Conservation (phyloP, 2,888 invertebrate genomes). For the Agrypnus murinus region DNA sequence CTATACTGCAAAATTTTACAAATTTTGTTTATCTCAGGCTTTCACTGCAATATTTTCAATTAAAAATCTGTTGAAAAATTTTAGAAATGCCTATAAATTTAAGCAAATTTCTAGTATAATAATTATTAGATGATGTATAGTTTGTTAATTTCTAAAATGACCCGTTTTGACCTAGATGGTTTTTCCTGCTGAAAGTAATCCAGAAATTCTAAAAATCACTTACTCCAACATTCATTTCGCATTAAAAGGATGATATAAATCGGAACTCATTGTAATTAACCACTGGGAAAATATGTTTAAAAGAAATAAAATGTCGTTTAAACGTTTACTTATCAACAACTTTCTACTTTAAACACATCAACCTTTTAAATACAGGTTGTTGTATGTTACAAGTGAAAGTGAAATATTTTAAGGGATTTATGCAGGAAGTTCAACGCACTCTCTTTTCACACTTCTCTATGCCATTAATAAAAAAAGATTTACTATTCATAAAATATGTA, state of each 20-base stretch:
- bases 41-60: too few species aligned
- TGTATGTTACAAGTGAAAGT: constrained; percentile 35
- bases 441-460: constrained; percentile 12
- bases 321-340: constrained; percentile 26
- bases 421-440: constrained; percentile 41
- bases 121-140: too few species aligned
- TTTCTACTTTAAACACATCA: constrained; percentile 34
- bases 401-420: constrained; percentile 43
- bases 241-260: constrained; percentile 10
- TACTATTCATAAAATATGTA: constrained; percentile 15
- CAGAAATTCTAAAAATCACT: too few species aligned
- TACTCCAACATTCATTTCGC: not conserved
- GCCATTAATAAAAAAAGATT: constrained; percentile 6
- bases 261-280: not conserved
- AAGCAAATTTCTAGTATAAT: too few species aligned
- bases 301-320: not conserved
- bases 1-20: too few species aligned
- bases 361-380: constrained; percentile 35
- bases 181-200: too few species aligned
- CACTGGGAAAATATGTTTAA: not conserved
- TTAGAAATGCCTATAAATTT: too few species aligned
- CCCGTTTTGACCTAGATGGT: too few species aligned
- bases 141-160: too few species aligned
- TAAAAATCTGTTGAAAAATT: too few species aligned
- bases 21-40: too few species aligned